Conservation (phyloP, 2,113 vertebrate species). For the Xyliphius kryptos region DNA sequence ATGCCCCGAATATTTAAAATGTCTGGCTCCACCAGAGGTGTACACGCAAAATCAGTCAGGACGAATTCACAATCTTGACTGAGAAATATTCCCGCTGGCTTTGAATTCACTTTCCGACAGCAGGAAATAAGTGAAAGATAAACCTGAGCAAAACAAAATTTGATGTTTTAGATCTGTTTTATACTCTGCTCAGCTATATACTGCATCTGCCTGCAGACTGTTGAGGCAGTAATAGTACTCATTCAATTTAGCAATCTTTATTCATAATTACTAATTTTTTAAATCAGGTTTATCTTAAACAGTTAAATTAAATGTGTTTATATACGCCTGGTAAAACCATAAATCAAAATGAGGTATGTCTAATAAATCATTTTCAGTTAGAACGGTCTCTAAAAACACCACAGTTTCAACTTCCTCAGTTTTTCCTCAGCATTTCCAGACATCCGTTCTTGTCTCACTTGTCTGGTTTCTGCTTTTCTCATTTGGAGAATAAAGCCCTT, state of each 20-base stretch:
- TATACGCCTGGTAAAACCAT: background rate
- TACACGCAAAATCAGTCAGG: too few species aligned
- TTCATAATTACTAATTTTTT: background rate
- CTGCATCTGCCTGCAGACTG: constrained; percentile 2
- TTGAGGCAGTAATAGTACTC: background rate
- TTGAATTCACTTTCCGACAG: too few species aligned
- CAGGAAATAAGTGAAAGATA: too few species aligned
- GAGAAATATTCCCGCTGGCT: too few species aligned
- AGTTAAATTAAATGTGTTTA: too few species aligned
- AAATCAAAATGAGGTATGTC: background rate
- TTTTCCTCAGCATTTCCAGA: background rate
- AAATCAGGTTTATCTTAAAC: background rate
- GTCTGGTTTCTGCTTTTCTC: constrained; percentile 33
- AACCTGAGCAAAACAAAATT: too few species aligned
- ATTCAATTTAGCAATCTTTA: background rate
- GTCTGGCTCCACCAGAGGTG: too few species aligned
- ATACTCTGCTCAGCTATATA: background rate
- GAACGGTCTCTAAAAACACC: background rate
- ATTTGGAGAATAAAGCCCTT: constrained; percentile 7
- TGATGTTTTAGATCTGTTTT: too few species aligned
- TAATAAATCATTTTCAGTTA: background rate
- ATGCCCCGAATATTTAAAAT: too few species aligned
- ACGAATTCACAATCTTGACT: too few species aligned
- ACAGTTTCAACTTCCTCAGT: background rate
- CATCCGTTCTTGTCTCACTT: constrained; percentile 4